Evolutionary conservation across 92 coral and sea anemone genomes (phyloP).

Genomic region (Umimayanthus chanpuru): DNA sequence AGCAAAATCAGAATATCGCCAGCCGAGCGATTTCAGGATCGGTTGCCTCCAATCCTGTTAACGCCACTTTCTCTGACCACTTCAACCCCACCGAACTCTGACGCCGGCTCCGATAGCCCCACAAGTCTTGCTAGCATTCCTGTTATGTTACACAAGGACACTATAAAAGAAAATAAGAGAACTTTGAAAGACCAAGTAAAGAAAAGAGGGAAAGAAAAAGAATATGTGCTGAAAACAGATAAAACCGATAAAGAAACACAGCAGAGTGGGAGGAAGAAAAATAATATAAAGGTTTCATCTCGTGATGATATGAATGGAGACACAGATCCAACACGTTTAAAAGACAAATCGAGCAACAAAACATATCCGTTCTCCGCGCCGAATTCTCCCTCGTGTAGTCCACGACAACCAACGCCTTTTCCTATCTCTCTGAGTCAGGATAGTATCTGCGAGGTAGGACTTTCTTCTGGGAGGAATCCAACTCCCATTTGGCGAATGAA

Average conservation of each 20-base stretch:
- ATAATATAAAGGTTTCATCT: not conserved
- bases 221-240: not conserved
- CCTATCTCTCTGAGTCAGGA: slow-evolving; percentile 34
- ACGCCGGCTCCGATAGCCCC: slow-evolving; percentile 3
- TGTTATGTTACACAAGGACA: slow-evolving; percentile 7
- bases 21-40: slow-evolving; percentile 9
- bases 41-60: slow-evolving; percentile 28
- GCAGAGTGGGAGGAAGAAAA: not conserved
- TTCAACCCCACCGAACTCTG: slow-evolving; percentile 11
- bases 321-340: not conserved
- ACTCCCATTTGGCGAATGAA: slow-evolving; percentile 28
- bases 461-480: slow-evolving; percentile 12
- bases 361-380: slow-evolving; percentile 15
- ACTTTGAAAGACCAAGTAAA: not conserved
- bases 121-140: slow-evolving; percentile 2
- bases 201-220: not conserved
- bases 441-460: slow-evolving; percentile 25
- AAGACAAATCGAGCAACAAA: not conserved
- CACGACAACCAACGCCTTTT: slow-evolving; percentile 31
- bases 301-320: not conserved
- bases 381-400: slow-evolving; percentile 23
- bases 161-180: slow-evolving; percentile 8
- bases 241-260: not conserved
- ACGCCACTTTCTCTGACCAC: slow-evolving; percentile 25
- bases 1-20: not conserved